Base-by-base conservation (phyloP, 64 coral and sea anemone species). In the Trachythela sp. region DNA sequence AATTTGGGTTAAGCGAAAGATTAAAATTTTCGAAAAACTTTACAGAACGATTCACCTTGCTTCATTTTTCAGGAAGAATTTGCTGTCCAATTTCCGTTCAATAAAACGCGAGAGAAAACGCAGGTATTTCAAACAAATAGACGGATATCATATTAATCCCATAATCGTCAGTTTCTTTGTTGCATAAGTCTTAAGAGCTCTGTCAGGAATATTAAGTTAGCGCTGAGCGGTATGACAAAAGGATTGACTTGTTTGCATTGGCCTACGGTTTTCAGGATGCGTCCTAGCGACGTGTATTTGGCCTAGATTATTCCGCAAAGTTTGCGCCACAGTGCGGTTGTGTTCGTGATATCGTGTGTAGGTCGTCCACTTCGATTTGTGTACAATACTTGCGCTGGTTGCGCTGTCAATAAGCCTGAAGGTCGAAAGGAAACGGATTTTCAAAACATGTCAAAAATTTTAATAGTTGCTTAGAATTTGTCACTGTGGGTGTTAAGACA, bases 141-240 rank as follows among this genome's bases (percentile, higher is more conserved):
- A 26, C 56, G 56, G 56, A 64, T 64, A n/a, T 27, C 20, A 27
- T n/a, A 64, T 64, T 64, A 64, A 64, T 64, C 56, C 24, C 26
- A 64, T 64, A 64, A 64, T 5, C 56, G 56, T 6, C 6, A 8
- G 56, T 27, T 9, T 6, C 26, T 64, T 64, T 64, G 56, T 64
- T 64, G 0, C 56, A 26, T 27, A n/a, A 64, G 56, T 64, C 26
- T 64, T 9, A 64, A 64, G 56, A 64, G 56, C 56, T 17, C 3
- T 22, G 56, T 64, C 56, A 64, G 56, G 56, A 64, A 64, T 22
- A 64, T 64, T 64, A 64, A 9, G 26, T n/a, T 64, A 64, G 20
- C 26, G 56, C 56, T 64, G 56, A 64, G 56, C 56, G 56, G 56
- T 64, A 64, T 64, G 56, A 64, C 20, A n/a, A 64, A 64, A 64